Base-by-base conservation (phyloP, 2,888 invertebrate genomes). In the Hirtodrosophila trivittata region DNA sequence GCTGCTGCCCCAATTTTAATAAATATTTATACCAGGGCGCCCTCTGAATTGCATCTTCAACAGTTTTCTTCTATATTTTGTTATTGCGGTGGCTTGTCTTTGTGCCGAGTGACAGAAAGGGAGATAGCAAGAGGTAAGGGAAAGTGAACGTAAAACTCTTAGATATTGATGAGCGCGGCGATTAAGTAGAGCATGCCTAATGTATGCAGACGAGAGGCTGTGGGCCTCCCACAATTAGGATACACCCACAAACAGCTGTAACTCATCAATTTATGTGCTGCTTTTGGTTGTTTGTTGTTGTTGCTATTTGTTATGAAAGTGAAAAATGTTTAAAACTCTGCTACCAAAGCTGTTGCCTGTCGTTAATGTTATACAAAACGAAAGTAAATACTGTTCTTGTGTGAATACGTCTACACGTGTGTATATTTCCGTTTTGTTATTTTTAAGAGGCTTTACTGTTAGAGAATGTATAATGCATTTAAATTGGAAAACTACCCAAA, bases 381-480 rank as follows among this genome's bases (percentile, higher is more conserved):
- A 74, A 74, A 63, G 72, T 72, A 66, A 71, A 71, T 72, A 70
- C 32, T 43, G 43, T 35, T 6, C 6, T 21, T 3, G 16, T 13
- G 10, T 33, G 26, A 42, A 16, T 25, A 28, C 49, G 21, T 38
- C 33, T n/a, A 41, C 6, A 30, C 3, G 16, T 13, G 10, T 33
- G 26, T 47, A 16, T 25, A 28, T 46, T n/a, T 49, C 10, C 45
- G 18, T 41, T 58, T 67, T 67, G 62, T 68, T 69, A 47, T 43
- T 32, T 59, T 57, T 59, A 21, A 21, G 70, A 9, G 12, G 3
- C 5, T 58, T 72, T 67, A 75, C 67, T 71, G 75, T 76, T 72
- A 71, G 78, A 77, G 65, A 46, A 57, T 56, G 55, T 68, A 71
- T 84, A 80, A 86, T 86, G 86, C 86, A 86, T 86, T 82, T 86